Evolutionary conservation across 2,113 vertebrate genomes (phyloP).

Genomic region (Lutjanus erythropterus): DNA sequence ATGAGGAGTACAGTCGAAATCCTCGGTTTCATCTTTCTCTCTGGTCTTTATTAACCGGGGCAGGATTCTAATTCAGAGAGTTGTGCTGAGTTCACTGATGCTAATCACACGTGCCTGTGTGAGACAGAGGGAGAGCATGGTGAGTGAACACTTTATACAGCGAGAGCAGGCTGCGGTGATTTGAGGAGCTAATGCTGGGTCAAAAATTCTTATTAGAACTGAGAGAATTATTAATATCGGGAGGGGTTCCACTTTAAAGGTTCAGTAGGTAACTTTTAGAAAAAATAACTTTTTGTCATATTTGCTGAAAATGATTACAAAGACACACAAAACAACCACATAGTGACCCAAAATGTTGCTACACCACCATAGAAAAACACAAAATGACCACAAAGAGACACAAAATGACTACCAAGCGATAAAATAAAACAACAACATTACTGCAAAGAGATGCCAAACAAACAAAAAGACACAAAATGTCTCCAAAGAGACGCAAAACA

Average conservation of each 20-base stretch:
- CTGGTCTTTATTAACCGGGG: constrained; percentile 59
- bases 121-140: background rate
- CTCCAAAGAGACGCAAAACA: too few species aligned
- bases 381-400: too few species aligned
- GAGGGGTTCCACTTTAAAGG: background rate
- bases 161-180: background rate
- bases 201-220: constrained; percentile 10
- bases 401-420: too few species aligned
- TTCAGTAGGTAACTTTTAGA: too few species aligned
- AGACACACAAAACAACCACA: too few species aligned
- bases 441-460: too few species aligned
- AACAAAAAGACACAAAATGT: too few species aligned
- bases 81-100: constrained; percentile 47
- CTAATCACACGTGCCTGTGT: constrained; percentile 58
- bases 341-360: too few species aligned
- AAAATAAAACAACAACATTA: too few species aligned
- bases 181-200: constrained; percentile 8
- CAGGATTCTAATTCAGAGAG: constrained; percentile 61
- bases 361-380: too few species aligned
- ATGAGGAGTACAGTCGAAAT: constrained; percentile 44
- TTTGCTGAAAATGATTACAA: too few species aligned
- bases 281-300: too few species aligned
- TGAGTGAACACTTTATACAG: background rate
- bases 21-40: constrained; percentile 67
- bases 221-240: constrained; percentile 47